Evolutionary conservation across 2,888 invertebrate genomes (phyloP), one percentile per base, ranked within the genome.

Genomic region (Mermis nigrescens): DNA sequence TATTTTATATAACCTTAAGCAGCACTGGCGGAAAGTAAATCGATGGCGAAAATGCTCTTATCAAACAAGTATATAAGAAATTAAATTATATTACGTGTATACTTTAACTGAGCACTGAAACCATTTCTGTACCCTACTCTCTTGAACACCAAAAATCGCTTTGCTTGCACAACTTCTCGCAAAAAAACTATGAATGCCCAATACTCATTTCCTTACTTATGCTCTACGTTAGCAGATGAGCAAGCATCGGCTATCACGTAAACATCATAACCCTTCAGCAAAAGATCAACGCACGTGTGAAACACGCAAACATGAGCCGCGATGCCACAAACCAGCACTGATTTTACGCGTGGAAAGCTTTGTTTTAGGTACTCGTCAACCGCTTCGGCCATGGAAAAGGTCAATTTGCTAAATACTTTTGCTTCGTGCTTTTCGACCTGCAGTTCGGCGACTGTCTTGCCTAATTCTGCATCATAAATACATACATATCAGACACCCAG

Each of bases 241-340:
- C 75, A 74, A 1, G 75, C 78, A 67, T 79, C 78, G 19, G 76
- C 78, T 46, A 79, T 72, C 24, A 79, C 70, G 65, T 80, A 79
- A 1, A 80, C 80, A 63, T 77, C 74, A 66, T 71, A 74, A 2
- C 76, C 76, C 58, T 69, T 65, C 58, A 75, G 74, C 57, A 78
- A 67, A 4, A 80, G 71, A 66, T 78, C 77, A 55, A 79, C 70
- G 2, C 77, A 75, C 2, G 80, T 80, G 66, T 80, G 79, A 64
- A 78, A 78, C 12, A 81, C 74, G 66, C 80, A 81, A 26, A 79
- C 80, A 69, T 80, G 80, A 0, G 80, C 73, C 73, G 81, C 78
- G 61, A 79, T 77, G 24, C 78, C 78, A 64, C 76, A 77, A 19
- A 79, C 65, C 56, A 78, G 64, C 32, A 77, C 68, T 2, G 74